These are phyloP conservation scores for Platygyra sinensis DNA, from an alignment of 64 coral and sea anemone genomes.

Conservation along the genomic window DNA sequence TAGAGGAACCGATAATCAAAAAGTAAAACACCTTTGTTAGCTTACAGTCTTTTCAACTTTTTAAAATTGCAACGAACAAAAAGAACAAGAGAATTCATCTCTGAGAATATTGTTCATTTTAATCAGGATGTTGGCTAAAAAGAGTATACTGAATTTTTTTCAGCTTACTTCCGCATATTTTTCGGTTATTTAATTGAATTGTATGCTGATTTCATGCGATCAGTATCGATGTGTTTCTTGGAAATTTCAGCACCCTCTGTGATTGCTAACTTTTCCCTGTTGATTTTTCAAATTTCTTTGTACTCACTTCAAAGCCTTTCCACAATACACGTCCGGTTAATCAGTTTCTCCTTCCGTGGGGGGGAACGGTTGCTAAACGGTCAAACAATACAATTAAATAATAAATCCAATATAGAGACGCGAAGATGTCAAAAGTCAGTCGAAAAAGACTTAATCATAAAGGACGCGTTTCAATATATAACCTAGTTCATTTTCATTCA, in stretches of 20 bases:
- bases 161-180: constrained; percentile 37
- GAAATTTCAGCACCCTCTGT: neutral
- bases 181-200: neutral
- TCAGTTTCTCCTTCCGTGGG: too few relatives aligned
- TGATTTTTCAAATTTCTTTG: too few relatives aligned
- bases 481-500: too few relatives aligned
- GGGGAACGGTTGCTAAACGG: too few relatives aligned
- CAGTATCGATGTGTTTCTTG: neutral
- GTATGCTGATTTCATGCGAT: neutral
- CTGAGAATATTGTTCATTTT: neutral
- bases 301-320: too few relatives aligned
- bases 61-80: neutral
- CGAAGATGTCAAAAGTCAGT: too few relatives aligned
- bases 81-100: neutral
- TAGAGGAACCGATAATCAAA: neutral
- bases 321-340: too few relatives aligned
- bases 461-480: too few relatives aligned
- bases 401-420: too few relatives aligned
- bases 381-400: too few relatives aligned
- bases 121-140: neutral
- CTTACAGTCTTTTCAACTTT: neutral
- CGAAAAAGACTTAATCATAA: too few relatives aligned
- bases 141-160: neutral
- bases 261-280: too few relatives aligned
- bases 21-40: neutral